Base-by-base conservation (phyloP, 1,140 invertebrate species). In the Zaprionus ghesquierei region DNA sequence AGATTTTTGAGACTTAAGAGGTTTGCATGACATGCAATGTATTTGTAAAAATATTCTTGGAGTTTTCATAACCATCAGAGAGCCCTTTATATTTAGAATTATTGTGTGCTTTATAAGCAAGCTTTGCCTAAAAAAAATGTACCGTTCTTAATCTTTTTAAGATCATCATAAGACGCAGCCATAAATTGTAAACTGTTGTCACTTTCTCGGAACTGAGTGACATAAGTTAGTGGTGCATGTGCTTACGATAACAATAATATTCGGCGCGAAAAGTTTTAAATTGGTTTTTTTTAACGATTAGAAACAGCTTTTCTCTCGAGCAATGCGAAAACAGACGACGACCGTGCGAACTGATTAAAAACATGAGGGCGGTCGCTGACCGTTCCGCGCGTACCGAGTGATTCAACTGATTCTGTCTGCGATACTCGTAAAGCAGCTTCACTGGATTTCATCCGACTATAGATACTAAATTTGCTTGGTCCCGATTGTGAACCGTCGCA, bases 401-500 rank as follows among this genome's bases (percentile, higher is more conserved):
- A 41, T 41, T 29, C 44, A 31, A 70, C 23, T 18, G 8, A 1
- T 8, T 29, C 2, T 29, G 9, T 29, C 27, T 29, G 9, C 27
- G 20, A 6, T 41, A 22, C 13, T 13, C 15, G 20, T 41, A 29
- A 27, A 22, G 23, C 22, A 13, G 8, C 13, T 5, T 2, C 25
- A 5, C 46, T 23, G 49, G 6, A 33, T 29, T 18, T 25, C 20
- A 53, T 54, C 5, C 13, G 5, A 58, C 1, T 29, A 12, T 6
- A 20, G 2, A 29, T 20, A 33, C 22, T 33, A 44, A 33, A 18
- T 18, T n/a, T n/a, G n/a, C n/a, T n/a, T 53, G 35, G 12, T 65
- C 18, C 41, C 31, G 51, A 46, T 55, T 69, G 56, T 58, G 72
- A 82, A 87, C 82, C 76, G 84, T 53, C 55, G 61, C 65, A 68